Evolutionary conservation across 2,113 vertebrate genomes (phyloP).

Genomic region (Microcebus tavaratra): DNA sequence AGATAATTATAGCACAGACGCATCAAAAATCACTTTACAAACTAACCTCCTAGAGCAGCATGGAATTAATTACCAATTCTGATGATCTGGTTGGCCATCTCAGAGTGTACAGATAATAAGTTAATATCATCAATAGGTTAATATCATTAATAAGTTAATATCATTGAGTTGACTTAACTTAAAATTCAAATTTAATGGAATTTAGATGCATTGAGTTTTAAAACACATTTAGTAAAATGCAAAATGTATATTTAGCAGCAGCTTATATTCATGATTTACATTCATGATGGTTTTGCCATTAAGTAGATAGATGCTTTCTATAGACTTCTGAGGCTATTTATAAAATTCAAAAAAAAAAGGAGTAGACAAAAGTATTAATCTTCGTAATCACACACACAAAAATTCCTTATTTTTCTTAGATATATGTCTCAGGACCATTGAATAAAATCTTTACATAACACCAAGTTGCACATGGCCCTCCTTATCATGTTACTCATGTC

Average conservation of each 20-base stretch:
- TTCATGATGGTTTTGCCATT: neutral
- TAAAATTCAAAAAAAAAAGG: neutral
- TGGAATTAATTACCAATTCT: neutral
- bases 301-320: neutral
- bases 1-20: neutral
- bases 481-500: neutral
- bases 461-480: neutral
- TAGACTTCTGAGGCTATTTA: neutral
- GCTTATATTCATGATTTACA: neutral
- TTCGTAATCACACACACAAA: neutral
- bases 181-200: neutral
- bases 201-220: neutral
- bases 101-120: neutral
- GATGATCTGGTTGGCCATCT: neutral
- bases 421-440: neutral
- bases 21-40: neutral
- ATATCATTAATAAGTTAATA: neutral
- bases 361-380: neutral
- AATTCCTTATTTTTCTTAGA: neutral
- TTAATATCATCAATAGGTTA: neutral
- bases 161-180: neutral
- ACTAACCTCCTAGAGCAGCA: neutral
- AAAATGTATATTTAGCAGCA: neutral
- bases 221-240: neutral
- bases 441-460: neutral